Conservation (phyloP, 1,140 invertebrate genomes). For the Sinonovacula constricta region DNA sequence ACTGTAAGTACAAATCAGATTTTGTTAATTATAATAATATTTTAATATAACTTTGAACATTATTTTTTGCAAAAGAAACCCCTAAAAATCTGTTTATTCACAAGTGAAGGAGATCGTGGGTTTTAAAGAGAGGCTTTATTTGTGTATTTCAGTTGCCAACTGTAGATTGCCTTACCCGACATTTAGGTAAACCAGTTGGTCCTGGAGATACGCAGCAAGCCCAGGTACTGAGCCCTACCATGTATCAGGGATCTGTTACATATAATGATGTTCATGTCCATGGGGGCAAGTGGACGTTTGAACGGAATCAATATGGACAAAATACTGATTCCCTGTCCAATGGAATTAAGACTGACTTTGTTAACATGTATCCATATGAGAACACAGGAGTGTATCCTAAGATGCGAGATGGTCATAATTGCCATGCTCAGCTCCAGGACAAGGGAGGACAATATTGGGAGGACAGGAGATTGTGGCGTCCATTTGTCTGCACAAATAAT, state of each 20-base stretch:
- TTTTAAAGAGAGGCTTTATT: not conserved
- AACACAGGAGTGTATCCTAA: too few relatives aligned
- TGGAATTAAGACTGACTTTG: not conserved
- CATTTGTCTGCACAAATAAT: too few relatives aligned
- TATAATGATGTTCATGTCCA: conserved; percentile 33
- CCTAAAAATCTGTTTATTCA: too few relatives aligned
- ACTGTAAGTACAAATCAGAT: too few relatives aligned
- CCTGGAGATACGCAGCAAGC: conserved; percentile 10
- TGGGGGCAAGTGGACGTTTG: conserved; percentile 40
- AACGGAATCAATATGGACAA: not conserved
- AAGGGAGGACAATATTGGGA: not conserved
- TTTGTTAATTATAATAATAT: too few relatives aligned
- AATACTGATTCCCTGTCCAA: not conserved
- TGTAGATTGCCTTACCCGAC: not conserved
- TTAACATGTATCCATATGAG: not conserved
- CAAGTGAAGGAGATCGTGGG: too few relatives aligned
- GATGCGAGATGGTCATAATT: too few relatives aligned
- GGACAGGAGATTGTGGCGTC: too few relatives aligned
- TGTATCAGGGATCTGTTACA: not conserved
- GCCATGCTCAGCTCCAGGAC: not conserved
- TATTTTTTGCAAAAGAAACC: too few relatives aligned
- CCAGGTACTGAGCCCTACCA: not conserved
- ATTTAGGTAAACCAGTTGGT: not conserved
- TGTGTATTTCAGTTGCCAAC: conserved; percentile 1
- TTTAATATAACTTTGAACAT: too few relatives aligned